These are phyloP conservation scores for Ametastegia equiseti DNA, from an alignment of 2,888 invertebrate genomes.

Conservation along the genomic window DNA sequence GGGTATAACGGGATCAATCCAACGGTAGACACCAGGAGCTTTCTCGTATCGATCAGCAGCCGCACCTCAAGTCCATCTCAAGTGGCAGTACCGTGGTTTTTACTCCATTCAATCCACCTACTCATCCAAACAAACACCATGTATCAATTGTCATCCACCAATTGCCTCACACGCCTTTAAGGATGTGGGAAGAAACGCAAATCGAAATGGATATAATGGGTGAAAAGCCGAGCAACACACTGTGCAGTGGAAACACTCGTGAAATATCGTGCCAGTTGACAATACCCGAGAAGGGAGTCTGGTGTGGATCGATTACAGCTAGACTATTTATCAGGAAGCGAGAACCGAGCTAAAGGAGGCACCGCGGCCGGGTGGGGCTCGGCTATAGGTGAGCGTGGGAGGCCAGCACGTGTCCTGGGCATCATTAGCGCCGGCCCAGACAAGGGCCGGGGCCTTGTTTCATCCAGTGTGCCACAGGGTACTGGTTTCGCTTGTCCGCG, in stretches of 20 bases:
- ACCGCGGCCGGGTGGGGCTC: constrained; percentile 17
- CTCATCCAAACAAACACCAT: not conserved
- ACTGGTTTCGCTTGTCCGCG: constrained; percentile 33
- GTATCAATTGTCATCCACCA: not conserved
- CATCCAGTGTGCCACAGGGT: constrained; percentile 31
- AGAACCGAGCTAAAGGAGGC: constrained; percentile 15
- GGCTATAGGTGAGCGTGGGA: constrained; percentile 59
- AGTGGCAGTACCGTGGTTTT: constrained; percentile 32
- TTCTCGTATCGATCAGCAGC: not conserved
- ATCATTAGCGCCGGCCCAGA: constrained; percentile 63
- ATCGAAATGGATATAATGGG: not conserved
- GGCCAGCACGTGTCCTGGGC: constrained; percentile 65
- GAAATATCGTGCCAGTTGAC: constrained; percentile 10
- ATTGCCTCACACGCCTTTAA: not conserved
- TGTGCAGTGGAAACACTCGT: not conserved
- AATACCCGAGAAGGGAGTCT: constrained; percentile 7
- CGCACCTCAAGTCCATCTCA: constrained; percentile 22
- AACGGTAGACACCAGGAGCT: constrained; percentile 2
- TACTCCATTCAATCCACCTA: not conserved
- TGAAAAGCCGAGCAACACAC: not conserved
- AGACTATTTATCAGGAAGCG: constrained; percentile 37
- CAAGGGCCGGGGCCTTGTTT: constrained; percentile 46
- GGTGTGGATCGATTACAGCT: constrained; percentile 9
- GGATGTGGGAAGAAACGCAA: not conserved
- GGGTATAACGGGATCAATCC: constrained; percentile 30